These are phyloP conservation scores for Drosophila takahashii DNA, from an alignment of 1,140 invertebrate species.

Conservation along the genomic window DNA sequence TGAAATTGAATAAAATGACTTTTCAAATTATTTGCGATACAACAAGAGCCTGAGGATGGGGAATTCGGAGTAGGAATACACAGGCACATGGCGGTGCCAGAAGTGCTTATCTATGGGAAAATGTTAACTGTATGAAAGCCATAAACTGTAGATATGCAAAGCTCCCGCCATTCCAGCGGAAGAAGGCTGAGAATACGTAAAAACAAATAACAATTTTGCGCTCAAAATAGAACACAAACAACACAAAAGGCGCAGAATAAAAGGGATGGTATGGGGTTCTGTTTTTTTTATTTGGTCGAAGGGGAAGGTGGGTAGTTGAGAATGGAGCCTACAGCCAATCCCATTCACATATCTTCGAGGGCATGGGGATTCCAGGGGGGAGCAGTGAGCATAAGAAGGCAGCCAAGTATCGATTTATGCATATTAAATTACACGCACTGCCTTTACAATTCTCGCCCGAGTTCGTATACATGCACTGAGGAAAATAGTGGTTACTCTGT, in stretches of 20 bases:
- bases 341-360: conserved; percentile 27
- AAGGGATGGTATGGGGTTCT: neutral
- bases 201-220: conserved; percentile 78
- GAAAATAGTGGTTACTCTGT: neutral
- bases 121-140: conserved; percentile 78
- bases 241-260: conserved; percentile 38
- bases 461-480: conserved; percentile 13
- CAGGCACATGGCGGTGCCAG: conserved; percentile 57
- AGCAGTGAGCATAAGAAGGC: conserved; percentile 12
- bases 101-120: conserved; percentile 77
- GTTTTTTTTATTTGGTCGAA: neutral
- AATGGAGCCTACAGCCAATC: conserved; percentile 26
- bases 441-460: conserved; percentile 34
- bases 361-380: neutral
- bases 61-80: neutral
- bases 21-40: conserved; percentile 75
- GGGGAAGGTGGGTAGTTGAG: neutral
- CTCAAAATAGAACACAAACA: conserved; percentile 77
- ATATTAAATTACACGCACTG: conserved; percentile 75
- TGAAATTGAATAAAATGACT: conserved; percentile 78
- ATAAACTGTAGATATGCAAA: conserved; percentile 81
- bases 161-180: conserved; percentile 23
- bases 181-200: conserved; percentile 47
- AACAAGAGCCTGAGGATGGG: neutral
- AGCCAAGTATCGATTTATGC: conserved; percentile 71